These are phyloP conservation scores for Probaryconus sp. DNA, from an alignment of 1,140 invertebrate species.

Conservation along the genomic window DNA sequence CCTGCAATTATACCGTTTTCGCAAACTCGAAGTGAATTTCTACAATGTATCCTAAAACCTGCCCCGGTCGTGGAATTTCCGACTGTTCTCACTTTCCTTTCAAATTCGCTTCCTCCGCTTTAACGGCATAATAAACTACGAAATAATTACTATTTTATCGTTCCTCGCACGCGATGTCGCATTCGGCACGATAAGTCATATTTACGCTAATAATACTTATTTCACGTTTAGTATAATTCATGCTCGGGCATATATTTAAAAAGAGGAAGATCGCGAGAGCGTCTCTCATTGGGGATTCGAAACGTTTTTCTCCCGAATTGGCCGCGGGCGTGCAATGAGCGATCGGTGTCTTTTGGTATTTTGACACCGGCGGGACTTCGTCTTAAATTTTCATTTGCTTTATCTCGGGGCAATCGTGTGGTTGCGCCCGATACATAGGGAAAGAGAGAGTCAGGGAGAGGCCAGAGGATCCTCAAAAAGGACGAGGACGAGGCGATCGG, in stretches of 20 bases:
- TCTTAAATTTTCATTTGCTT: slow-evolving; percentile 52
- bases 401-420: slow-evolving; percentile 29
- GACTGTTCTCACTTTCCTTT: too few relatives aligned
- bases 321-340: slow-evolving; percentile 25
- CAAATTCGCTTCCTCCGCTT: too few relatives aligned
- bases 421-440: background rate
- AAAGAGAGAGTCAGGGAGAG: background rate
- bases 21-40: too few relatives aligned
- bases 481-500: background rate
- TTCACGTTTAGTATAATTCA: slow-evolving; percentile 41
- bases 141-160: slow-evolving; percentile 15
- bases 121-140: slow-evolving; percentile 2
- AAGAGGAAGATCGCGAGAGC: background rate
- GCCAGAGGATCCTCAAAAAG: slow-evolving; percentile 1
- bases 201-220: slow-evolving; percentile 34
- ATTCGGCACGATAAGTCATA: slow-evolving; percentile 24
- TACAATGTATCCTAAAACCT: too few relatives aligned
- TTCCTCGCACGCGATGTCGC: slow-evolving; percentile 30
- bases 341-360: slow-evolving; percentile 25
- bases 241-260: slow-evolving; percentile 16
- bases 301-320: slow-evolving; percentile 1
- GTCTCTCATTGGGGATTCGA: background rate
- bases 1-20: too few relatives aligned
- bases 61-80: too few relatives aligned
- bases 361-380: slow-evolving; percentile 27